These are phyloP conservation scores for Isoperla grammatica DNA, from an alignment of 2,888 invertebrate genomes.

Conservation along the genomic window DNA sequence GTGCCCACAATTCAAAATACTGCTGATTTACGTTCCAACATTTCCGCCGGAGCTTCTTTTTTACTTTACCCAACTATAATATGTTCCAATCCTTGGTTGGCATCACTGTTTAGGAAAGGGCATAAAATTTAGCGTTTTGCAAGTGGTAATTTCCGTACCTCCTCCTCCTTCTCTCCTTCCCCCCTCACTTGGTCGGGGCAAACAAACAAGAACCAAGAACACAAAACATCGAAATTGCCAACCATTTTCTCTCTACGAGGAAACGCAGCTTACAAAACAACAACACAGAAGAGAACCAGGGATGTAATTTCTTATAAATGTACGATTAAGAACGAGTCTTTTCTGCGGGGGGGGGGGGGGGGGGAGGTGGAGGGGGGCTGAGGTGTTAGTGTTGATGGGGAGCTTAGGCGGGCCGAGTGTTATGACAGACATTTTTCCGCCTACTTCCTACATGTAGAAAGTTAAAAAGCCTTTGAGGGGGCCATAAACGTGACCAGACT, in stretches of 20 bases:
- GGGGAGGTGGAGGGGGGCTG: background rate
- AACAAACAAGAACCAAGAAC: conserved; percentile 23
- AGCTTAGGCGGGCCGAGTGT: background rate
- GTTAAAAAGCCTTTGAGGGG: conserved; percentile 21
- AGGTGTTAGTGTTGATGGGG: background rate
- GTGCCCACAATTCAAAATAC: background rate
- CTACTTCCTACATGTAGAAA: background rate
- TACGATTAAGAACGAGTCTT: conserved; percentile 1
- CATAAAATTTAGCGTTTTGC: conserved; percentile 28
- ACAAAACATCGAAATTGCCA: conserved; percentile 29
- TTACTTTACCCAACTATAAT: conserved; percentile 23
- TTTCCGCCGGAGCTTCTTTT: conserved; percentile 22
- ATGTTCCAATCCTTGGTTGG: conserved; percentile 20
- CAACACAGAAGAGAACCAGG: conserved; percentile 19
- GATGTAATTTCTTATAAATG: conserved; percentile 18
- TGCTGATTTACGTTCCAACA: conserved; percentile 13
- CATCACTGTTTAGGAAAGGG: conserved; percentile 26
- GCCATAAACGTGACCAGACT: conserved; percentile 12
- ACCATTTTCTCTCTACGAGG: conserved; percentile 22
- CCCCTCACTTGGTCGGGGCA: conserved; percentile 10
- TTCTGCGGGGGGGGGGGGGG: background rate
- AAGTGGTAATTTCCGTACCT: conserved; percentile 28
- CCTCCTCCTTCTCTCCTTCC: background rate
- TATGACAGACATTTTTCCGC: background rate
- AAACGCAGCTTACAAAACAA: conserved; percentile 8